Base-by-base conservation (phyloP, 2,113 vertebrate species). In the Otis tarda region DNA sequence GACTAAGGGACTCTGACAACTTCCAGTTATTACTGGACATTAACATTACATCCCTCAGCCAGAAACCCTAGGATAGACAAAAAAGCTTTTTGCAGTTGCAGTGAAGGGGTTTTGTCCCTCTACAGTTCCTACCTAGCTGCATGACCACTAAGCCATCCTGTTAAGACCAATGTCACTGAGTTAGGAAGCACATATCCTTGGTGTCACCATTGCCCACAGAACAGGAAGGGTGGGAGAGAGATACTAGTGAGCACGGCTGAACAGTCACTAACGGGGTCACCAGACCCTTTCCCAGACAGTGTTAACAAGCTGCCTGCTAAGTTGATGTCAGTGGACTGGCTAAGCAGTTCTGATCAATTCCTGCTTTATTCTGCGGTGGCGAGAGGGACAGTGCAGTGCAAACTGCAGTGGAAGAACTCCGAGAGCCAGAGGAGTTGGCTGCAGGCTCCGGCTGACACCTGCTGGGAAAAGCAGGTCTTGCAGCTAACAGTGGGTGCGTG, bases 131-230 rank as follows among this genome's bases (percentile, higher is more conserved):
- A 35, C 7, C 22, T 43, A 49, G 39, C n/a, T 3, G 1, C 19
- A 37, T 2, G 0, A 41, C 12, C 41, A 17, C 74, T 12, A 33
- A 49, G 33, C 52, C 60, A n/a, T 37, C 37, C 57, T 19, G 16
- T 3, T 25, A 33, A 9, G 11, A 76, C 23, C 20, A 33, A 15
- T 0, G 1, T 19, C 30, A 25, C 39, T 3, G 12, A 30, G 7
- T 22, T 18, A 5, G 41, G 41, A 64, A 65, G 57, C 31, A 23
- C 20, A 7, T 2, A 20, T 33, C 33, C 45, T 60, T 37, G 27
- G 52, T 2, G 2, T 31, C n/a, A 69, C 22, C 43, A 27, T 2
- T 0, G 0, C 41, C 30, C 6, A 9, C 18, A 27, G 16, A 33
- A 37, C 3, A 31, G 16, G 20, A 31, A 21, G 35, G 18, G 35